Conservation (phyloP, 2,888 invertebrate species). For the Stegophylla sp. region DNA sequence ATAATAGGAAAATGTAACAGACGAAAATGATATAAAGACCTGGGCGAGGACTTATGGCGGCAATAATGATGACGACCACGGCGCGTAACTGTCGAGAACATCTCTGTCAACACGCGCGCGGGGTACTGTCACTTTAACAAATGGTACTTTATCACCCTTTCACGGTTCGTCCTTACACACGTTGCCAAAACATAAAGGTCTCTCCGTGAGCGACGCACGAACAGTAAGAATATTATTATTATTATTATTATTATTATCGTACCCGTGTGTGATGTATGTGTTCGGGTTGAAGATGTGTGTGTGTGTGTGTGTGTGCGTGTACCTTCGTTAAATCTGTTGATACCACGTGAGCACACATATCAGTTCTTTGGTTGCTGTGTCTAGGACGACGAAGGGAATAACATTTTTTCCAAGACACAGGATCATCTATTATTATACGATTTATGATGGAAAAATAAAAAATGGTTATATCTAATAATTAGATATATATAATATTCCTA, state of each 20-base stretch:
- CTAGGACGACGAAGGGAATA: too few species aligned
- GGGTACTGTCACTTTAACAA: constrained; percentile 48
- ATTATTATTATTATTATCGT: background rate
- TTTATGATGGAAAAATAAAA: too few species aligned
- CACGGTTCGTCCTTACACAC: background rate
- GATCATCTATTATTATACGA: too few species aligned
- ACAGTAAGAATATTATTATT: constrained; percentile 8
- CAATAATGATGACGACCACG: constrained; percentile 37
- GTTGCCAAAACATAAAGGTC: background rate
- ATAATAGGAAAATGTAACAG: background rate
- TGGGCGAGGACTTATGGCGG: background rate
- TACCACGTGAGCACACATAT: too few species aligned
- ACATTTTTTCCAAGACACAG: too few species aligned
- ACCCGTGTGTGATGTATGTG: background rate
- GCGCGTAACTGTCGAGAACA: constrained; percentile 13
- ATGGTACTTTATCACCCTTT: constrained; percentile 40
- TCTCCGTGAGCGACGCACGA: background rate
- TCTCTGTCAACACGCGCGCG: constrained; percentile 28
- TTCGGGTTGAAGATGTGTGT: too few species aligned
- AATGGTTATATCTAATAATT: too few species aligned
- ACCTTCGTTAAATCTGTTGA: too few species aligned
- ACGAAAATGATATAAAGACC: constrained; percentile 18
- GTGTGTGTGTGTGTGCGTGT: too few species aligned
- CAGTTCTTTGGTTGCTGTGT: too few species aligned
- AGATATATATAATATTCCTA: too few species aligned